Evolutionary conservation across 2,888 invertebrate genomes (phyloP), one percentile per base, ranked within the genome.

Genomic region (Desoria tigrina): DNA sequence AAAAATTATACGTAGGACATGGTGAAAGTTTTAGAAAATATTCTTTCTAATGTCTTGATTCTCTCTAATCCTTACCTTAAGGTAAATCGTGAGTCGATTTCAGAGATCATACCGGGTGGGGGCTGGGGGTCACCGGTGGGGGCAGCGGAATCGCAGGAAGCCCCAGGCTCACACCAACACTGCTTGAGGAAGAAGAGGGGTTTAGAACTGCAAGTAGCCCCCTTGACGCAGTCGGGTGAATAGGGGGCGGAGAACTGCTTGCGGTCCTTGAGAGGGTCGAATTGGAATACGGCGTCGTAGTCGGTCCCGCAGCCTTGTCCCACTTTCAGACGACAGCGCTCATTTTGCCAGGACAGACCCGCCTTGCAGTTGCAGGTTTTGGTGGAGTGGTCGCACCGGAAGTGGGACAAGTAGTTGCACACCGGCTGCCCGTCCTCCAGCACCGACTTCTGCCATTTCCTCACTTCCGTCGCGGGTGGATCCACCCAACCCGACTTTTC

Each of bases 121-220:
- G 21, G 18, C 11, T 21, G 26, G 4, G 39, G 39, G 9, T 11
- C n/a, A 2, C 4, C 32, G 11, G 21, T 7, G 21, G 21, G 9
- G 6, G 21, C 4, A 24, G n/a, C 9, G n/a, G 39, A 18, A 39
- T 23, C 42, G 39, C 56, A 57, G 39, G 21, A 11, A 4, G 3
- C 9, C 42, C 56, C 42, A 14, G 21, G 23, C 2, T 26, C 18
- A 42, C 67, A 67, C 67, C 67, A 67, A 23, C 67, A 67, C 23
- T 63, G 63, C 37, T 59, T 63, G 27, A 56, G 45, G 53, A 63
- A 63, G 23, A 63, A 61, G 1, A 67, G 39, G 2, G 67, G 60
- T 9, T 50, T 21, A 9, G 54, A 50, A 3, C n/a, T 27, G 26
- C 67, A 67, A 9, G 39, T 26, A 9, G 59, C 53, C 14, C 42